A percentile compares a stretch with the other conserved stretches of the same genome.
phyloP scores from a whole-genome alignment of 2,113 vertebrate species.

The Chrysemys picta region DNA sequence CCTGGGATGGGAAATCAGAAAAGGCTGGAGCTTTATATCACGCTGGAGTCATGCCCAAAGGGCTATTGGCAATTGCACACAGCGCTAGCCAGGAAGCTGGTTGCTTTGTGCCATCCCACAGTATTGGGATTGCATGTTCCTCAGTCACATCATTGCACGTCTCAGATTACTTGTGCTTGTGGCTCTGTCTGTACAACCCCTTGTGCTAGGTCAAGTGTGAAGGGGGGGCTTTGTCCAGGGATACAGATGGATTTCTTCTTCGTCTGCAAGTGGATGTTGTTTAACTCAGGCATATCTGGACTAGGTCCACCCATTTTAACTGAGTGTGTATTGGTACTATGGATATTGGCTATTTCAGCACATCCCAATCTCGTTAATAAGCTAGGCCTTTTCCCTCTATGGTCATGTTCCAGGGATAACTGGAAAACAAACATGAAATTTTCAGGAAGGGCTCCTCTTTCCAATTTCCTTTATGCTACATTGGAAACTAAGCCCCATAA shows the following conservation, averaged over 20 bases:
- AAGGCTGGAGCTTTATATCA: not conserved
- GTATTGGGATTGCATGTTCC: not conserved
- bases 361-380: rapidly evolving
- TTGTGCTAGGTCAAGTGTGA: not conserved
- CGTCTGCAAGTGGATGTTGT: not conserved
- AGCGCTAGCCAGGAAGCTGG: too few species aligned
- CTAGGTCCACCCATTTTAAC: not conserved
- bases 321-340: not conserved
- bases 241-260: too few species aligned
- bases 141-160: not conserved
- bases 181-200: not conserved
- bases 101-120: not conserved
- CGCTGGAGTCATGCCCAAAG: not conserved
- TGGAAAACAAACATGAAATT: not conserved
- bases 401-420: not conserved
- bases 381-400: rapidly evolving
- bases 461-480: not conserved
- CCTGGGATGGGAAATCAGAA: not conserved
- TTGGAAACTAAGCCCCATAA: not conserved
- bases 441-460: not conserved
- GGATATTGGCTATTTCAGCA: not conserved
- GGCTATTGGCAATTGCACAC: not conserved
- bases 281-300: rapidly evolving
- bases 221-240: too few species aligned
- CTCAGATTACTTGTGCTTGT: not conserved